phyloP scores from a whole-genome alignment of 2,888 invertebrate genomes.

The Diplazon laetatorius region DNA sequence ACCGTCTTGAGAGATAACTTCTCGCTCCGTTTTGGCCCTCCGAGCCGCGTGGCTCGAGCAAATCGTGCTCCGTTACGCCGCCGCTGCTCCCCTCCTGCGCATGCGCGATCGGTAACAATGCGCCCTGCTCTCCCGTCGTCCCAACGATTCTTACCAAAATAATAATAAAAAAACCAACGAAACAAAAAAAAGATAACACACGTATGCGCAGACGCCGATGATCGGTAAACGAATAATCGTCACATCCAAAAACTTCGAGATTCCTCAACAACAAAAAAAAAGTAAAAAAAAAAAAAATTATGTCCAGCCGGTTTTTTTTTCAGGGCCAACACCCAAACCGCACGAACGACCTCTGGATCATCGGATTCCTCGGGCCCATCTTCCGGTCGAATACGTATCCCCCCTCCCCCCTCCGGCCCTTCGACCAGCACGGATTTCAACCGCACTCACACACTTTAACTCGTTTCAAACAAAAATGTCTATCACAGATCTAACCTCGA shows the following conservation, averaged over 20 bases:
- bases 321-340: slow-evolving; percentile 64
- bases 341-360: slow-evolving; percentile 61
- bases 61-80: slow-evolving; percentile 8
- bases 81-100: slow-evolving; percentile 5
- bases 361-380: slow-evolving; percentile 35
- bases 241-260: background rate
- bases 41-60: background rate
- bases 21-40: slow-evolving; percentile 12
- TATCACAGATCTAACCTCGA: too few relatives aligned
- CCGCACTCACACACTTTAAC: slow-evolving; percentile 18
- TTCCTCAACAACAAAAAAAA: too few relatives aligned
- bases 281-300: too few relatives aligned
- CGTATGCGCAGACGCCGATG: background rate
- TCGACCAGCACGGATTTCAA: slow-evolving; percentile 7
- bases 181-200: background rate
- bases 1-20: too few relatives aligned
- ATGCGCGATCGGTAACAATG: slow-evolving; percentile 23
- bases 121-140: slow-evolving; percentile 32
- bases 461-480: background rate
- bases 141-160: background rate
- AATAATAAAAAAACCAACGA: too few relatives aligned
- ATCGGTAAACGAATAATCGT: slow-evolving; percentile 1
- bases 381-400: slow-evolving; percentile 44
- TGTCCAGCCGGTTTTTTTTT: slow-evolving; percentile 61
- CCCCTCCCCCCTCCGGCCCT: too few relatives aligned